phyloP scores from a whole-genome alignment of 2,797 vertebrate species.

The Scomberomorus guttatus region DNA sequence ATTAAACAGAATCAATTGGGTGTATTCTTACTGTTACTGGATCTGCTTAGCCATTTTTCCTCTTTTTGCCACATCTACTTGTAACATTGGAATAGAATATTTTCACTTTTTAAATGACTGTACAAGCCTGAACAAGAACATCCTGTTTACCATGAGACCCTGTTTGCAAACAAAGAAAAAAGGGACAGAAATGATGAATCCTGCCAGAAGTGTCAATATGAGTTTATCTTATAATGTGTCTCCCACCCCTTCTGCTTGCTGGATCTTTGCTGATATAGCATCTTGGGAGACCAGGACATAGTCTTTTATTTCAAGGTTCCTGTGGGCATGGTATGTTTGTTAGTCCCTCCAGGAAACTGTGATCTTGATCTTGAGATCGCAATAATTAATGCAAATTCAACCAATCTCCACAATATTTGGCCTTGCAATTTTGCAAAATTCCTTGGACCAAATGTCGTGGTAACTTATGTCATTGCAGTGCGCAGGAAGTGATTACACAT shows the following conservation, averaged over 20 bases:
- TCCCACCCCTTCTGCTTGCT: slow-evolving; percentile 39
- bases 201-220: slow-evolving; percentile 70
- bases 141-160: slow-evolving; percentile 17
- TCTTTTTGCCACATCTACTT: not conserved
- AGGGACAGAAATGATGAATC: slow-evolving; percentile 62
- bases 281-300: slow-evolving; percentile 54
- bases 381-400: not conserved
- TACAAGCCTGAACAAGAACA: slow-evolving; percentile 28
- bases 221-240: slow-evolving; percentile 70
- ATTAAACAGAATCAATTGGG: too few species aligned
- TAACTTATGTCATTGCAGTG: too few species aligned
- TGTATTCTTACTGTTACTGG: too few species aligned
- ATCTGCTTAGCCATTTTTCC: slow-evolving; percentile 2
- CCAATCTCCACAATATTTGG: not conserved
- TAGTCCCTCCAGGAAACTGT: not conserved
- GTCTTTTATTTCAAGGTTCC: slow-evolving; percentile 65
- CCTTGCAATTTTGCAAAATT: too few species aligned
- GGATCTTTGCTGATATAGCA: slow-evolving; percentile 65
- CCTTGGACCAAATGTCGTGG: too few species aligned
- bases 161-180: slow-evolving; percentile 63
- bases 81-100: not conserved
- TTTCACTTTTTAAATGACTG: slow-evolving; percentile 40
- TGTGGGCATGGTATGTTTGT: slow-evolving; percentile 22
- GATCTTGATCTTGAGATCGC: too few species aligned
- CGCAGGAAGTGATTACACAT: too few species aligned